These are phyloP conservation scores for Drosophila basisetae DNA, from an alignment of 2,888 invertebrate genomes.

Conservation along the genomic window DNA sequence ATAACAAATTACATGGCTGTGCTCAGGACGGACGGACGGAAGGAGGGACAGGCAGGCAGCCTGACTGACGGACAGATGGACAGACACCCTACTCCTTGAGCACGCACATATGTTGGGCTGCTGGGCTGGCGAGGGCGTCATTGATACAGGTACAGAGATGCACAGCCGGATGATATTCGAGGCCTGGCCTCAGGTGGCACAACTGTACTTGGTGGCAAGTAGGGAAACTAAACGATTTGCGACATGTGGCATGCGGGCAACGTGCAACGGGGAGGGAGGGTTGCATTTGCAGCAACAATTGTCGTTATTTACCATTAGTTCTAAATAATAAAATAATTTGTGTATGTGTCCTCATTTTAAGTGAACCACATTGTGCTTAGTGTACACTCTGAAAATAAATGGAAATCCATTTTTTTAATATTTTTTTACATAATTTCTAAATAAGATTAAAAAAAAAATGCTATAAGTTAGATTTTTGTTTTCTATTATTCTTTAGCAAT, in stretches of 20 bases:
- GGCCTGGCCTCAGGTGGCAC: constrained; percentile 50
- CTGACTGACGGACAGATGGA: constrained; percentile 21
- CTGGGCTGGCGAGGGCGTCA: constrained; percentile 48
- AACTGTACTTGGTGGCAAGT: constrained; percentile 50
- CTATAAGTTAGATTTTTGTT: too few relatives aligned
- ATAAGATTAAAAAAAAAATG: too few relatives aligned
- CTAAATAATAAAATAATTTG: constrained; percentile 64
- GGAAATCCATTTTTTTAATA: too few relatives aligned
- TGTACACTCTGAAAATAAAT: neutral
- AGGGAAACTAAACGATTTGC: constrained; percentile 9
- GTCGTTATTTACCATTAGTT: constrained; percentile 62
- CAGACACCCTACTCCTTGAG: constrained; percentile 13
- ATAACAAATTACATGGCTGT: constrained; percentile 77
- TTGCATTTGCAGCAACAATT: constrained; percentile 47
- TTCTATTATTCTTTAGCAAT: too few relatives aligned
- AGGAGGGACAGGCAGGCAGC: constrained; percentile 26
- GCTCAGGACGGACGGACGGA: constrained; percentile 31
- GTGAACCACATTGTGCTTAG: constrained; percentile 36
- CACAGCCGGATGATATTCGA: constrained; percentile 12
- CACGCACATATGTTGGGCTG: constrained; percentile 67
- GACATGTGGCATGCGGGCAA: constrained; percentile 54
- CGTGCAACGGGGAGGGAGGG: constrained; percentile 1
- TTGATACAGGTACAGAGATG: constrained; percentile 69
- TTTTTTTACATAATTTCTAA: too few relatives aligned
- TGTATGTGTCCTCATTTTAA: constrained; percentile 54